phyloP scores from a whole-genome alignment of 2,888 invertebrate species.

The Amphimallon solstitiale region DNA sequence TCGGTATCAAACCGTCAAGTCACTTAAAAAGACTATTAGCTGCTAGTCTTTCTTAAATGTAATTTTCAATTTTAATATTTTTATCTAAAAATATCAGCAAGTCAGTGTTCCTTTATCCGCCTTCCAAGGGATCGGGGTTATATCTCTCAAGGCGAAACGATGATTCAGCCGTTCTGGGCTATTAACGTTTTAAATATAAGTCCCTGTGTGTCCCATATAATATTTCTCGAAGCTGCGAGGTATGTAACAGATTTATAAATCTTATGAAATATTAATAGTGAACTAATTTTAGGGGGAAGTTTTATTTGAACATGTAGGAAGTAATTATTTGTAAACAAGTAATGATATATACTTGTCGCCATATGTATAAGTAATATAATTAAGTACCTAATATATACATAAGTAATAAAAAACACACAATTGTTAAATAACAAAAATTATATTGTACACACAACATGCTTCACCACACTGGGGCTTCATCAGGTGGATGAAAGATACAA shows the following conservation, averaged over 20 bases:
- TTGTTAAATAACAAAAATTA: no score
- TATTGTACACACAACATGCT: no score
- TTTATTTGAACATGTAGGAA: neutral
- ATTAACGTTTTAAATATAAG: neutral
- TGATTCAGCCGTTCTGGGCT: slow-evolving; percentile 31
- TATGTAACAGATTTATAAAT: slow-evolving; percentile 14
- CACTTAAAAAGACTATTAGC: no score
- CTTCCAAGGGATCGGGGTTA: slow-evolving; percentile 1
- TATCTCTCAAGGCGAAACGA: neutral
- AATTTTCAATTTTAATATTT: slow-evolving; percentile 40
- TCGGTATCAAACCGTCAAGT: no score
- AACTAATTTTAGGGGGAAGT: neutral
- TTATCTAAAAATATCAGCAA: slow-evolving; percentile 38
- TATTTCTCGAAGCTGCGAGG: slow-evolving; percentile 16
- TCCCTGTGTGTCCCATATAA: neutral
- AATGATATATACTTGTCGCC: no score
- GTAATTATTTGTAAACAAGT: no score
- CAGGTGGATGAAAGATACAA: no score
- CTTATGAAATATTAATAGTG: neutral
- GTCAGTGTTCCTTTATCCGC: slow-evolving; percentile 18
- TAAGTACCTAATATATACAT: no score
- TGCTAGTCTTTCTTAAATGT: slow-evolving; percentile 6
- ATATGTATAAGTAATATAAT: no score
- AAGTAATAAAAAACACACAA: no score
- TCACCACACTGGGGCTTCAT: no score